These are phyloP conservation scores for Echinops telfairi DNA, from an alignment of 2,113 vertebrate species.

Conservation along the genomic window DNA sequence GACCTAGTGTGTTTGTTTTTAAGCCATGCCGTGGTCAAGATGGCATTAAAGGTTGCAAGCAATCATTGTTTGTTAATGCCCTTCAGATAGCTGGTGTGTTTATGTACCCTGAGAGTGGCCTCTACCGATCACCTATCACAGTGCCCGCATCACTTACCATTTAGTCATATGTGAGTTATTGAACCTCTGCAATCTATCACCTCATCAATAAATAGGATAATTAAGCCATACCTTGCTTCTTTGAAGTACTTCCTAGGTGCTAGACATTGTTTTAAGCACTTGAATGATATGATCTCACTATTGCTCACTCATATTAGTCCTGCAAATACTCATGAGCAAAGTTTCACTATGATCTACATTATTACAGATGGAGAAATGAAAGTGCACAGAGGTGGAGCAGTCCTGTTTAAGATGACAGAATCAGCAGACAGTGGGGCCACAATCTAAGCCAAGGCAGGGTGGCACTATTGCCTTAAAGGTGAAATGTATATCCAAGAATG, in stretches of 20 bases:
- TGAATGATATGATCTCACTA: not conserved
- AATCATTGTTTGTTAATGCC: conserved; percentile 74
- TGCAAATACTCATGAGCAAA: not conserved
- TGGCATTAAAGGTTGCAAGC: conserved; percentile 49
- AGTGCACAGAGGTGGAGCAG: not conserved
- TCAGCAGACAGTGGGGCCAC: not conserved
- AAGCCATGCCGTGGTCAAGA: not conserved
- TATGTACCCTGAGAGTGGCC: conserved; percentile 37
- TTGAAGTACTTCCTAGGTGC: not conserved
- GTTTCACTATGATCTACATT: not conserved
- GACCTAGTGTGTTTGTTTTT: not conserved
- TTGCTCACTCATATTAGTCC: too few relatives aligned
- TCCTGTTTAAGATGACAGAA: not conserved
- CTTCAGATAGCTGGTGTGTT: conserved; percentile 80
- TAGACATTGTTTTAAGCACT: conserved; percentile 8
- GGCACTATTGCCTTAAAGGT: not conserved
- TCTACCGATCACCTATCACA: not conserved
- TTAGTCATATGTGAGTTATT: not conserved
- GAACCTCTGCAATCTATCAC: not conserved
- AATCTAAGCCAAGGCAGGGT: not conserved
- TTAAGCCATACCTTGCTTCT: not conserved
- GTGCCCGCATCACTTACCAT: not conserved
- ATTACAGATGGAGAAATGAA: not conserved
- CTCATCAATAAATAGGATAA: not conserved
- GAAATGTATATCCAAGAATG: not conserved